Percentiles rank a stretch among this genome's conserved stretches.
phyloP scores from a whole-genome alignment of 2,888 invertebrate species.

The Chrysolina haemoptera region DNA sequence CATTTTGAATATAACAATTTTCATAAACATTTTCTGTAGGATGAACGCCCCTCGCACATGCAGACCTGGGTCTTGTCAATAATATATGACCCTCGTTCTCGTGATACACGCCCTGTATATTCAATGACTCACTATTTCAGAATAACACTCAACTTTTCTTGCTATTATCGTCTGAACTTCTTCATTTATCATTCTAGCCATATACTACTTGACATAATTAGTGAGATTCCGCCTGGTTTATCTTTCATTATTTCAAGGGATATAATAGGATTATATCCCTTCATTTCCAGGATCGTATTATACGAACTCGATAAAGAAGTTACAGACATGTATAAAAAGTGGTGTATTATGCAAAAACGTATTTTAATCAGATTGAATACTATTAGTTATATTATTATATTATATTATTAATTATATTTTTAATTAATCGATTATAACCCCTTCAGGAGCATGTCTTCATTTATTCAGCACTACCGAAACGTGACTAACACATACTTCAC shows the following conservation, averaged over 20 bases:
- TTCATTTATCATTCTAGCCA: slow-evolving; percentile 49
- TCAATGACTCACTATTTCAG: slow-evolving; percentile 50
- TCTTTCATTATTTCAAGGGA: slow-evolving; percentile 41
- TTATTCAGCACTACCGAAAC: too few species aligned
- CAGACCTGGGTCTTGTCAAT: slow-evolving; percentile 70
- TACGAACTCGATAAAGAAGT: neutral
- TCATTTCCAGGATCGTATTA: slow-evolving; percentile 30
- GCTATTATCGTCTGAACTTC: slow-evolving; percentile 45
- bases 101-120: slow-evolving; percentile 54
- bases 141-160: slow-evolving; percentile 43
- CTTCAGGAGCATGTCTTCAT: too few species aligned
- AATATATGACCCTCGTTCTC: slow-evolving; percentile 67
- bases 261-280: slow-evolving; percentile 41
- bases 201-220: slow-evolving; percentile 46
- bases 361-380: too few species aligned
- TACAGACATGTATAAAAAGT: too few species aligned
- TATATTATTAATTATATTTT: too few species aligned
- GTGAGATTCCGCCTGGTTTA: slow-evolving; percentile 43
- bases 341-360: too few species aligned
- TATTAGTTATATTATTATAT: too few species aligned
- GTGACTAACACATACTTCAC: too few species aligned
- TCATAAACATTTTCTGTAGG: neutral
- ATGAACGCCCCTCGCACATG: slow-evolving; percentile 23
- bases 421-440: too few species aligned
- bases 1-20: neutral